Evolutionary conservation across 2,113 vertebrate species (phyloP), one percentile per base, ranked within the genome.

Genomic region (Ranitomeya variabilis): DNA sequence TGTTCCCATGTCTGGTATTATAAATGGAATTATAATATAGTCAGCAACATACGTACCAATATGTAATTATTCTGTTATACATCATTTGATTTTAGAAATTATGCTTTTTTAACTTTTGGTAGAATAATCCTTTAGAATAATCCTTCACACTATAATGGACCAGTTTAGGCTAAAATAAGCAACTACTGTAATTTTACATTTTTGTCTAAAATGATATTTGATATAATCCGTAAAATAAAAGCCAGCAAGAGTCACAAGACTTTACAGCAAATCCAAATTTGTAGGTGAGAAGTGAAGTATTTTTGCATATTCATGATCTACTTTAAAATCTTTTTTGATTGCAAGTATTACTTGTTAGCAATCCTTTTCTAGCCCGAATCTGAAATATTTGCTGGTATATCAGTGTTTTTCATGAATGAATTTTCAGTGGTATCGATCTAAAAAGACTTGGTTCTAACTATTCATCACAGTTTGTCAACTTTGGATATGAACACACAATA

Each of bases 261-360:
- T 16, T 37, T 62, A 31, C 7, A 64, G 18, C 14, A 62, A 64
- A 18, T 64, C 10, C 3, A 10, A 51, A 66, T 66, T 51, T 66
- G 18, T 79, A 23, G 52, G 51, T 54, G 76, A 78, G 19, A 82
- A 62, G n/a, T 80, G 51, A 64, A 64, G 12, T 83, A 83, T 66
- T 83, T 82, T 69, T 67, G 31, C 45, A 83, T 83, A 66, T 64
- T 66, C 37, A 51, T n/a, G 31, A 45, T 83, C 60, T 83, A 37
- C 60, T 51, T 83, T 83, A 83, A 82, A 66, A 66, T 69, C 67
- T 54, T 83, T 83, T 82, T 83, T 16, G 37, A 67, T 7, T 23
- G 62, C 37, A 83, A 16, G 69, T 69, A 16, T 59, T 66, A 66
- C 31, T 66, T 21, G 1, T 67, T 23, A 26, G 37, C 60, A 69